These are phyloP conservation scores for Myodes glareolus DNA, from an alignment of 2,113 vertebrate genomes.

Conservation along the genomic window DNA sequence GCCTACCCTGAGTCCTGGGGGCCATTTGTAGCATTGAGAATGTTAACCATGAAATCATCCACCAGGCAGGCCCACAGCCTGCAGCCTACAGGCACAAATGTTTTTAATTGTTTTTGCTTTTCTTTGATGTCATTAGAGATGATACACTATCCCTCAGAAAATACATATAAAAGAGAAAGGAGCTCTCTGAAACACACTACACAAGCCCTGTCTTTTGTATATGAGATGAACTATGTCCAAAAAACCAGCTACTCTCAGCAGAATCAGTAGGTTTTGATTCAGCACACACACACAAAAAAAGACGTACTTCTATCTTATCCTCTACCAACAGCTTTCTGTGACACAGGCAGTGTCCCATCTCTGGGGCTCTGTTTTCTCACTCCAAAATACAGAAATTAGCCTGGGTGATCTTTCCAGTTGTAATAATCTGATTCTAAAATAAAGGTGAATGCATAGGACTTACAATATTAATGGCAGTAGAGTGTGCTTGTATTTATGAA, in stretches of 20 bases:
- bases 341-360: conserved; percentile 34
- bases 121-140: background rate
- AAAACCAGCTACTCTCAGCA: background rate
- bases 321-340: conserved; percentile 26
- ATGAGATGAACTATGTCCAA: background rate
- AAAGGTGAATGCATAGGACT: conserved; percentile 36
- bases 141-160: conserved; percentile 29
- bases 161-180: conserved; percentile 46
- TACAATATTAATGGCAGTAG: background rate
- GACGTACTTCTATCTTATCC: background rate
- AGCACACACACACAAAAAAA: conserved; percentile 36
- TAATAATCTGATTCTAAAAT: conserved; percentile 62
- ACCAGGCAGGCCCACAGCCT: background rate
- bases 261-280: conserved; percentile 20
- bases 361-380: conserved; percentile 8
- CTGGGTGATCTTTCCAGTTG: conserved; percentile 39
- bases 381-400: conserved; percentile 53
- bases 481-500: conserved; percentile 39
- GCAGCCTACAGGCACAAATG: background rate
- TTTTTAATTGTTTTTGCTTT: background rate
- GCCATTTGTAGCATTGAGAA: background rate
- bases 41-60: background rate
- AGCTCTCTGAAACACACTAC: background rate
- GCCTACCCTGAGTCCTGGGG: background rate
- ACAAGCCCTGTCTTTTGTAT: background rate